Percentiles rank a stretch among this genome's conserved stretches.
Conservation (phyloP, 37 sponge, comb jelly and placozoan genomes). For the Beroe forskalii region DNA sequence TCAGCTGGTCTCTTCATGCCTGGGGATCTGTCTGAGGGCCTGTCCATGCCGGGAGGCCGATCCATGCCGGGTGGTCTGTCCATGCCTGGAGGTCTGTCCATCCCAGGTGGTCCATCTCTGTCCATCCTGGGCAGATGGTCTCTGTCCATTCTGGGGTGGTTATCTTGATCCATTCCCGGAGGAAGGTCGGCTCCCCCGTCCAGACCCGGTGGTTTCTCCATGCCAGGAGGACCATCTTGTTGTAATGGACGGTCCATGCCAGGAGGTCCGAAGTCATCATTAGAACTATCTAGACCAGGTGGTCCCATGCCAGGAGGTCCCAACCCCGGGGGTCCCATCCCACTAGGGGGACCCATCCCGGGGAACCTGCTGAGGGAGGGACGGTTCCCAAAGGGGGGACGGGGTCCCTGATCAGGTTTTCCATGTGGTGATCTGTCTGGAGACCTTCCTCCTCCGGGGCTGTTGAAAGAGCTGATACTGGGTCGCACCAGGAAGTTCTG, state of each 20-base stretch:
- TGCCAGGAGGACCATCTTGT: neutral
- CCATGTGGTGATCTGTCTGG: neutral
- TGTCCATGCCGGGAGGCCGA: too few relatives aligned
- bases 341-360: neutral
- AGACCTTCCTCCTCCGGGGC: neutral
- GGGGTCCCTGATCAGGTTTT: neutral
- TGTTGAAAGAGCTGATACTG: neutral
- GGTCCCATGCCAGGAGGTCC: slow-evolving; percentile 34
- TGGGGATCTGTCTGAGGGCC: neutral
- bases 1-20: neutral
- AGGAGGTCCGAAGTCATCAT: slow-evolving; percentile 22
- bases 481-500: neutral
- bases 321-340: neutral
- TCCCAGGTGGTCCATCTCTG: slow-evolving; percentile 15
- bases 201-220: neutral
- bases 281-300: slow-evolving; percentile 16
- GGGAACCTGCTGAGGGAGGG: neutral
- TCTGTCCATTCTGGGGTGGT: neutral
- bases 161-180: neutral
- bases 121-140: neutral
- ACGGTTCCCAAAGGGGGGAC: neutral
- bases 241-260: neutral
- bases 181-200: neutral
- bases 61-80: neutral
- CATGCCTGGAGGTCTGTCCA: neutral